Conservation (phyloP, 2,888 invertebrate species). For the Dione vanillae region DNA sequence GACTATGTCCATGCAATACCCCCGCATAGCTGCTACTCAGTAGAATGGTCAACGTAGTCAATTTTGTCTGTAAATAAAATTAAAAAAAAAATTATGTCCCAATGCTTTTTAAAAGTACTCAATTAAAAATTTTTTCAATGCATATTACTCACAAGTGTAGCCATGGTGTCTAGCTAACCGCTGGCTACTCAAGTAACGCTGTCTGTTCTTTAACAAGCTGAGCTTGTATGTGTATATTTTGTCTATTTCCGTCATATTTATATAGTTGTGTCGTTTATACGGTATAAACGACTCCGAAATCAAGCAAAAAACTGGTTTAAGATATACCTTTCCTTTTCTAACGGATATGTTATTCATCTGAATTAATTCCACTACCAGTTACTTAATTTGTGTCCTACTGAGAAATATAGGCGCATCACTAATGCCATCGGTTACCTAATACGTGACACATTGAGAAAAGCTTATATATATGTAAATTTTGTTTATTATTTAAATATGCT, state of each 20-base stretch:
- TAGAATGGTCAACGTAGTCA: constrained; percentile 75
- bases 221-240: constrained; percentile 72
- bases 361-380: constrained; percentile 71
- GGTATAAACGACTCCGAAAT: constrained; percentile 55
- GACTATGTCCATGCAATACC: constrained; percentile 58
- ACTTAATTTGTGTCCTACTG: constrained; percentile 63
- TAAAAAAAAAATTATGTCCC: constrained; percentile 22
- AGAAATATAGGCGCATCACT: constrained; percentile 55
- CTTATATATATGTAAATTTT: constrained; percentile 27
- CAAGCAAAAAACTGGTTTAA: constrained; percentile 40
- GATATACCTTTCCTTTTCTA: constrained; percentile 68
- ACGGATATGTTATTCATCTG: constrained; percentile 66
- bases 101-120: constrained; percentile 26
- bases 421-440: constrained; percentile 54
- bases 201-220: constrained; percentile 72
- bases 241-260: constrained; percentile 74
- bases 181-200: constrained; percentile 71
- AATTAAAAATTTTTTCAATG: background rate
- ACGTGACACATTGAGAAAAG: constrained; percentile 39
- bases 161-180: constrained; percentile 81
- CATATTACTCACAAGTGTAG: constrained; percentile 74
- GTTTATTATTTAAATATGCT: background rate
- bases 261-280: constrained; percentile 70
- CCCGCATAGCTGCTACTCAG: constrained; percentile 72
- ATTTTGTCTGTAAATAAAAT: constrained; percentile 68